These are phyloP conservation scores for Heteromyza rotundicornis DNA, from an alignment of 2,888 invertebrate genomes.

Conservation along the genomic window DNA sequence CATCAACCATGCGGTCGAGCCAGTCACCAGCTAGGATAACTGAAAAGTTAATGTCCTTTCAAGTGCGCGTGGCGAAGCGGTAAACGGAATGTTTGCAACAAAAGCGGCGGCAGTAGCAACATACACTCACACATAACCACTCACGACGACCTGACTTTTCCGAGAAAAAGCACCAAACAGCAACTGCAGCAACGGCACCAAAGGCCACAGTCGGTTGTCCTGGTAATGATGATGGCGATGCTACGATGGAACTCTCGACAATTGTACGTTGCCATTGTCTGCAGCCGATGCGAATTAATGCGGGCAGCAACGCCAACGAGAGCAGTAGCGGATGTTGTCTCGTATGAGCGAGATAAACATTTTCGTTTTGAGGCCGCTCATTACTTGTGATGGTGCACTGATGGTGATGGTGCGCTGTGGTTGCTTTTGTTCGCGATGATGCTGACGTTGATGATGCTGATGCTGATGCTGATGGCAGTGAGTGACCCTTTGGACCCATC, in stretches of 20 bases:
- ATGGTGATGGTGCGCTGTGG: no score
- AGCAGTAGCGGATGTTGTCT: background rate
- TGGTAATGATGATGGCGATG: background rate
- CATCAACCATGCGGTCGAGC: no score
- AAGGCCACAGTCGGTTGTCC: background rate
- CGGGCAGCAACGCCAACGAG: background rate
- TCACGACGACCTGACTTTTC: background rate
- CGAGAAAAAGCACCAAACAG: background rate
- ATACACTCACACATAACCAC: background rate
- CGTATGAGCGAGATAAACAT: background rate
- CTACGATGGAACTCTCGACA: constrained; percentile 8
- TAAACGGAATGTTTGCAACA: no score
- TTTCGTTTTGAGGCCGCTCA: constrained; percentile 34
- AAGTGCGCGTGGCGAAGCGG: no score
- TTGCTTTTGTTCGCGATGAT: no score
- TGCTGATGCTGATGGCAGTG: no score
- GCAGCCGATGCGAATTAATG: constrained; percentile 20
- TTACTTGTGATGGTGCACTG: no score
- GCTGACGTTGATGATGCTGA: no score
- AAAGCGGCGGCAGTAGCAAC: no score
- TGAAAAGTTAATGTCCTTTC: no score
- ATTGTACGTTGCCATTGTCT: constrained; percentile 9
- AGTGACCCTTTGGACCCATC: no score
- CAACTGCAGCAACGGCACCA: background rate
- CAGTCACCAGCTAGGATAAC: no score